phyloP scores from a whole-genome alignment of 2,888 invertebrate species.

The Chrysolina oricalcia region DNA sequence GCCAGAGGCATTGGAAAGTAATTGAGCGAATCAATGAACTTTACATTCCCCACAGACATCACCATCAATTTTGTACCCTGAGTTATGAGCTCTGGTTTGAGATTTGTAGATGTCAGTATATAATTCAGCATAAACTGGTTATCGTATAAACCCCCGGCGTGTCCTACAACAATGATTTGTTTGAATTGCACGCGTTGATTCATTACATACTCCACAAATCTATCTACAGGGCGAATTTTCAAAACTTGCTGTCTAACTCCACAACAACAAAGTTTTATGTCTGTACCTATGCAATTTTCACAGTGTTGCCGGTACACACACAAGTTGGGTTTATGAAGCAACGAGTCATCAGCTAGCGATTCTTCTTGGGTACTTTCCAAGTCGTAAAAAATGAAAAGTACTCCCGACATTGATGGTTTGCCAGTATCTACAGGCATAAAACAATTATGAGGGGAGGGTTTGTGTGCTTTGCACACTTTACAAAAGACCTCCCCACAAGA shows the following conservation, averaged over 20 bases:
- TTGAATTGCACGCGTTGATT: too few species aligned
- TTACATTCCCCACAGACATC: constrained; percentile 33
- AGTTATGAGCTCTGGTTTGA: constrained; percentile 39
- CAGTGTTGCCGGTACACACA: too few species aligned
- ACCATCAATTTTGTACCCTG: constrained; percentile 45
- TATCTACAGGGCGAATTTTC: neutral
- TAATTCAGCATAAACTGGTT: constrained; percentile 40
- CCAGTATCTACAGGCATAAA: too few species aligned
- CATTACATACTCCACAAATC: too few species aligned
- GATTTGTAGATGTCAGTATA: constrained; percentile 33
- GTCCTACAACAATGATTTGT: too few species aligned
- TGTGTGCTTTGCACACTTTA: constrained; percentile 27
- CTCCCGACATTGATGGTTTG: too few species aligned
- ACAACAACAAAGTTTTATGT: constrained; percentile 32
- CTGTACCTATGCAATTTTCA: constrained; percentile 35
- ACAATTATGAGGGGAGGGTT: too few species aligned
- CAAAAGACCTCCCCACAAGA: constrained; percentile 42
- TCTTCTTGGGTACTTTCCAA: too few species aligned
- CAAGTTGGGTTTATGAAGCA: too few species aligned
- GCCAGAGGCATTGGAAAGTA: constrained; percentile 10
- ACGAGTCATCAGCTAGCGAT: too few species aligned
- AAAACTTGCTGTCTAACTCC: constrained; percentile 28
- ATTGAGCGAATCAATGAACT: constrained; percentile 56
- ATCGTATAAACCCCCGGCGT: constrained; percentile 27
- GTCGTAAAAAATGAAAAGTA: too few species aligned